Evolutionary conservation across 2,888 invertebrate species (phyloP), one percentile per base, ranked within the genome.

Genomic region (Smittia sp.): DNA sequence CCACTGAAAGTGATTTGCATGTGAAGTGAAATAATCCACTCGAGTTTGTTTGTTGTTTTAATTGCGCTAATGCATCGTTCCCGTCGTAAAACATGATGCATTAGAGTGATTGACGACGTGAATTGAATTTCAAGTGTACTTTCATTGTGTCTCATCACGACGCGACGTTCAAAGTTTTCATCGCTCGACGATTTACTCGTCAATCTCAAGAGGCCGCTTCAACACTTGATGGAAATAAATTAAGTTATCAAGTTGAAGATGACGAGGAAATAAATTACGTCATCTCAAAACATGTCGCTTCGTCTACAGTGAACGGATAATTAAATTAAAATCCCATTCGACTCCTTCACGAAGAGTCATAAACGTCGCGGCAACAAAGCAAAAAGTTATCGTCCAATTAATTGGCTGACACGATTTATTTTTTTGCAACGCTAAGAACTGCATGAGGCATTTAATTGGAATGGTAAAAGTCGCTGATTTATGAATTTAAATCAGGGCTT

Each of bases 41-140:
- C 9, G 32, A 32, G n/a, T 46, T 46, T 46, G 13, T 46, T 46
- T 46, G n/a, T 46, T 46, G 46, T 46, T 46, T 13, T 46, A 46
- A 46, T 15, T 46, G 46, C 13, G 46, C 15, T 46, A 46, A 46
- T 46, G 46, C 46, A 46, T 46, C n/a, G 15, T 46, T 46, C 46
- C 9, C n/a, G 46, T 46, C 46, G 46, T 46, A 46, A 46, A 46
- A 3, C 46, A 46, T 46, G 46, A 46, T 46, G 46, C 46, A 46
- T 52, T 68, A 38, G 68, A 68, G 68, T 68, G 68, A 68, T 68
- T 68, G 68, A 68, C 39, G 68, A 68, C 46, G 41, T 68, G 68
- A 46, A 46, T 46, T 13, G 15, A 46, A 68, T 52, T 46, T 68
- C 52, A 68, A 67, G 66, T 67, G 39, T 38, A 20, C 38, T 38